These are phyloP conservation scores for Spisula solida DNA, from an alignment of 2,888 invertebrate species.

Conservation along the genomic window DNA sequence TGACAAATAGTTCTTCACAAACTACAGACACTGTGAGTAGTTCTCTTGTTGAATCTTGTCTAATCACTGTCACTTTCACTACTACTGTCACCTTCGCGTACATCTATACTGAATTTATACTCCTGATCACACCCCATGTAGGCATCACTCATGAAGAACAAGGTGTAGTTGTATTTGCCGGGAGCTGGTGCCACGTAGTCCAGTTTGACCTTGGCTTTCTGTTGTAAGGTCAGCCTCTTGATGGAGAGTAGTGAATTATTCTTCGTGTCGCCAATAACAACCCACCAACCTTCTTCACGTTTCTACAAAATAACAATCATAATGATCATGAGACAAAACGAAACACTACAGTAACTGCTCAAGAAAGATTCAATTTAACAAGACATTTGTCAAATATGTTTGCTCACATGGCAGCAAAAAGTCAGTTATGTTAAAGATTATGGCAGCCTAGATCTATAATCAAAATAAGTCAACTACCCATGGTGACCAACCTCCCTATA, in stretches of 20 bases:
- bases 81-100: slow-evolving; percentile 83
- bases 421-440: neutral
- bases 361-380: no score
- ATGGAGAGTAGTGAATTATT: slow-evolving; percentile 98
- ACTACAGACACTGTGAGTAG: no score
- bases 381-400: no score
- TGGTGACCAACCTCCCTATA: no score
- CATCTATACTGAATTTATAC: slow-evolving; percentile 92
- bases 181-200: slow-evolving; percentile 98
- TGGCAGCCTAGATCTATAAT: no score
- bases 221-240: slow-evolving; percentile 97
- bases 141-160: slow-evolving; percentile 99
- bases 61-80: slow-evolving; percentile 82
- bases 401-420: no score
- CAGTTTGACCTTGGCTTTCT: slow-evolving; percentile 95
- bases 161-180: slow-evolving; percentile 95
- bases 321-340: no score
- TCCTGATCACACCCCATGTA: slow-evolving; percentile 99
- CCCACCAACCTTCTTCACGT: slow-evolving; percentile 94
- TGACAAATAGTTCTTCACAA: no score
- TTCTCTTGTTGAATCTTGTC: neutral
- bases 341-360: no score
- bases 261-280: slow-evolving; percentile 98
- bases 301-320: slow-evolving; percentile 85
- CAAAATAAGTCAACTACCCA: no score